phyloP scores from a whole-genome alignment of 2,797 vertebrate genomes.

The Mionectes olivaceus region DNA sequence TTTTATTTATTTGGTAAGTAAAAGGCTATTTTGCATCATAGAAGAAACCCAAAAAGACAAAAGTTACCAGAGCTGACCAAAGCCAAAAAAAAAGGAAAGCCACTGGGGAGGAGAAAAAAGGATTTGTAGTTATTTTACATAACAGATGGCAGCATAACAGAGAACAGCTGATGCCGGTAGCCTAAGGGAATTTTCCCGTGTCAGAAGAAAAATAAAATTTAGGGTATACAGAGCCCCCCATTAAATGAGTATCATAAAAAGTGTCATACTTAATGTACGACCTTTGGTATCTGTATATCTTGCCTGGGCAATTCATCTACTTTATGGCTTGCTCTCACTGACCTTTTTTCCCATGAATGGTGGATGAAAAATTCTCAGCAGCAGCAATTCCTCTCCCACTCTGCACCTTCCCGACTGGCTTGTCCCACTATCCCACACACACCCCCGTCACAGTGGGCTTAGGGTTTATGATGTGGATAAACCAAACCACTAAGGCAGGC shows the following conservation, averaged over 20 bases:
- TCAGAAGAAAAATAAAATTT: constrained; percentile 55
- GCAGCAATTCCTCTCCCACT: background rate
- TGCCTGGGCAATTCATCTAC: background rate
- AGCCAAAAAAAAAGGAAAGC: constrained; percentile 58
- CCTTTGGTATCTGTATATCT: background rate
- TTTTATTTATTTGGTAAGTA: constrained; percentile 35
- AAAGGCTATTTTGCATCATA: constrained; percentile 10
- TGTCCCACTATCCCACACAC: background rate
- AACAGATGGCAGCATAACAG: constrained; percentile 64
- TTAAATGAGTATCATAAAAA: constrained; percentile 42
- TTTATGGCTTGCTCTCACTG: background rate
- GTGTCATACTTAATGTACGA: background rate
- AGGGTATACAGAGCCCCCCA: background rate
- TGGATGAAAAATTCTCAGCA: background rate
- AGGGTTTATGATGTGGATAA: background rate
- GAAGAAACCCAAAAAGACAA: constrained; percentile 36
- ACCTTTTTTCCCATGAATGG: background rate
- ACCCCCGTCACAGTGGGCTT: background rate
- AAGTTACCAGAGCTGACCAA: constrained; percentile 34
- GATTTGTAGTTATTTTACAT: constrained; percentile 53
- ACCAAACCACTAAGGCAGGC: background rate
- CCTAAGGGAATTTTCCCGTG: constrained; percentile 23
- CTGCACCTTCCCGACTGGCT: background rate
- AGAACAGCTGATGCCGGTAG: constrained; percentile 60
- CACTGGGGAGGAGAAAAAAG: constrained; percentile 36